Conservation (phyloP, 2,113 vertebrate genomes). For the human region DNA sequence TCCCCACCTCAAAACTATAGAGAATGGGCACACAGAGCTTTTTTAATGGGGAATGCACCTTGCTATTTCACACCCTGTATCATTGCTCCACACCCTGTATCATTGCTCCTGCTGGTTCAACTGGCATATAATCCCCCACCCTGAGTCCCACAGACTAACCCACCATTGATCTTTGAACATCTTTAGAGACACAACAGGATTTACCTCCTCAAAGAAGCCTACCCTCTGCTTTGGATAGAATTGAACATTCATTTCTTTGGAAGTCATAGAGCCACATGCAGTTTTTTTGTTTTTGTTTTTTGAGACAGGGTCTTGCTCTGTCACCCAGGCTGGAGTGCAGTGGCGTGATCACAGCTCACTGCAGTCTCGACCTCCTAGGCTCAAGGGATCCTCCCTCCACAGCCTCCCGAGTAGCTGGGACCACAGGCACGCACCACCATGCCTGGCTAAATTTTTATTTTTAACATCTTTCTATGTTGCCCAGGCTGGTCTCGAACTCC, state of each 20-base stretch:
- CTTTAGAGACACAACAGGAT: not conserved
- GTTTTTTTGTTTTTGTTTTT: too few species aligned
- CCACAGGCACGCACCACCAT: too few species aligned
- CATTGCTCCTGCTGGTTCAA: not conserved
- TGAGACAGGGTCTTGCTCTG: too few species aligned
- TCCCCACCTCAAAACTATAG: not conserved
- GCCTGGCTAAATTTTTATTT: too few species aligned
- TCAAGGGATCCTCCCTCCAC: too few species aligned
- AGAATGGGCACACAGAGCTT: not conserved
- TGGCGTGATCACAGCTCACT: too few species aligned
- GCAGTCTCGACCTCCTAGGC: too few species aligned
- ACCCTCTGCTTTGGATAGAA: not conserved
- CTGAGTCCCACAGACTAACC: not conserved
- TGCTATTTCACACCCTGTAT: not conserved
- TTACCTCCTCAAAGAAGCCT: not conserved
- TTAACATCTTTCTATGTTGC: too few species aligned
- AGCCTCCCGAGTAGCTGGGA: too few species aligned
- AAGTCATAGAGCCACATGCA: not conserved
- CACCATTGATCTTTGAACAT: not conserved
- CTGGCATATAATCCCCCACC: not conserved
- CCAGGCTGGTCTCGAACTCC: too few species aligned
- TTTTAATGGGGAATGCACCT: not conserved
- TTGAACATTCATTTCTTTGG: not conserved
- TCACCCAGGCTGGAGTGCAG: too few species aligned
- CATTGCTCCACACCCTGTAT: not conserved